These are phyloP conservation scores for Cataglyphis albicans DNA, from an alignment of 2,888 invertebrate genomes.

Conservation along the genomic window DNA sequence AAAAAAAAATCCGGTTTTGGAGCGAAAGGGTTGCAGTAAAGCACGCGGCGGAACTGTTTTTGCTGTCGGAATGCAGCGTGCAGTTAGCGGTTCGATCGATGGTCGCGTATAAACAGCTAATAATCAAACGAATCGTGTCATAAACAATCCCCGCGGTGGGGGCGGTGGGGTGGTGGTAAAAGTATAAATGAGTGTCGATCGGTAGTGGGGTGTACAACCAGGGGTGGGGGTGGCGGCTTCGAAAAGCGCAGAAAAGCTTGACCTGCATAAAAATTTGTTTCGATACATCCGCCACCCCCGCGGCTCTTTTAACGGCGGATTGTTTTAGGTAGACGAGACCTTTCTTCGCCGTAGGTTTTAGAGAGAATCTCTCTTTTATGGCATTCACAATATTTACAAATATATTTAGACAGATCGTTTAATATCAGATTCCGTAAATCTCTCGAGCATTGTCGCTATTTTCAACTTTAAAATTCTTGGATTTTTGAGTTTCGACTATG, in stretches of 20 bases:
- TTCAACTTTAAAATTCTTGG: neutral
- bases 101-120: slow-evolving; percentile 84
- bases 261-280: slow-evolving; percentile 71
- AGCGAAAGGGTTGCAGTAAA: slow-evolving; percentile 70
- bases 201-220: slow-evolving; percentile 73
- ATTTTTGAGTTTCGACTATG: neutral
- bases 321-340: neutral
- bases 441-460: neutral
- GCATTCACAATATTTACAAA: neutral
- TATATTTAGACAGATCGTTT: neutral
- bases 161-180: slow-evolving; percentile 78
- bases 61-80: slow-evolving; percentile 74
- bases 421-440: neutral
- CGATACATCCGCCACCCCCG: slow-evolving; percentile 47
- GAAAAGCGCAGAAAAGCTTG: slow-evolving; percentile 74
- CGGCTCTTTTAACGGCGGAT: neutral
- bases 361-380: neutral
- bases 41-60: slow-evolving; percentile 62
- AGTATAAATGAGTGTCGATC: slow-evolving; percentile 83
- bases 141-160: slow-evolving; percentile 80
- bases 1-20: slow-evolving; percentile 54
- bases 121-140: slow-evolving; percentile 85
- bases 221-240: slow-evolving; percentile 71
- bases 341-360: neutral
- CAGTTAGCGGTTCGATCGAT: slow-evolving; percentile 81